These are phyloP conservation scores for Mechanitis mazaeus DNA, from an alignment of 2,888 invertebrate species.

Conservation along the genomic window DNA sequence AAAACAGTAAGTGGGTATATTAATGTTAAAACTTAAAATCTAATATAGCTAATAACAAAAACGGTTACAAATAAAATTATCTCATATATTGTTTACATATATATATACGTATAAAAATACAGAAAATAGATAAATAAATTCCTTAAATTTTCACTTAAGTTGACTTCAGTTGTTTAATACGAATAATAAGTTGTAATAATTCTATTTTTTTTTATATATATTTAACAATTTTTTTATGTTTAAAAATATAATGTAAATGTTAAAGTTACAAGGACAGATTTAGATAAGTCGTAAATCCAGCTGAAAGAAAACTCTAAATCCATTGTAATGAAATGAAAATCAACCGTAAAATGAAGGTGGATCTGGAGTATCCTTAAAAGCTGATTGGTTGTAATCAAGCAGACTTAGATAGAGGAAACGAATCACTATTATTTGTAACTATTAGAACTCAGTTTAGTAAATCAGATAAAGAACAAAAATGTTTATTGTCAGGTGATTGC, in stretches of 20 bases:
- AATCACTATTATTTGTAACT: slow-evolving; percentile 6
- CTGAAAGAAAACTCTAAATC: slow-evolving; percentile 2
- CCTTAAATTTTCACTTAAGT: too few species aligned
- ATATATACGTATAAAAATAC: too few species aligned
- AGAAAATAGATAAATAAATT: too few species aligned
- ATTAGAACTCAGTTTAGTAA: slow-evolving; percentile 4
- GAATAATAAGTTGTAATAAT: too few species aligned
- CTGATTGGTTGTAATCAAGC: slow-evolving; percentile 6
- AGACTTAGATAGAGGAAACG: slow-evolving; percentile 6
- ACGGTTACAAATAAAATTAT: too few species aligned
- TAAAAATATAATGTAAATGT: background rate
- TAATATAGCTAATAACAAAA: too few species aligned
- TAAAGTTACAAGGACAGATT: background rate
- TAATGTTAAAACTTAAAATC: too few species aligned
- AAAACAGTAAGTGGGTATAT: too few species aligned
- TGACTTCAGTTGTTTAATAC: too few species aligned
- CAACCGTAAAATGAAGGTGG: slow-evolving; percentile 7
- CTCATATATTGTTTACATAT: too few species aligned
- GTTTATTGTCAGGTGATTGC: background rate
- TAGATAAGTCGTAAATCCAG: background rate
- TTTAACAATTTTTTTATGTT: background rate
- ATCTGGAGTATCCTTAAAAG: slow-evolving; percentile 5
- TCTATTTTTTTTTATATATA: too few species aligned
- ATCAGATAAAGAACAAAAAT: background rate
- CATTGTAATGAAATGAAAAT: slow-evolving; percentile 6